Conservation (phyloP, 2,113 vertebrate genomes). For the Eurystomus gularis region DNA sequence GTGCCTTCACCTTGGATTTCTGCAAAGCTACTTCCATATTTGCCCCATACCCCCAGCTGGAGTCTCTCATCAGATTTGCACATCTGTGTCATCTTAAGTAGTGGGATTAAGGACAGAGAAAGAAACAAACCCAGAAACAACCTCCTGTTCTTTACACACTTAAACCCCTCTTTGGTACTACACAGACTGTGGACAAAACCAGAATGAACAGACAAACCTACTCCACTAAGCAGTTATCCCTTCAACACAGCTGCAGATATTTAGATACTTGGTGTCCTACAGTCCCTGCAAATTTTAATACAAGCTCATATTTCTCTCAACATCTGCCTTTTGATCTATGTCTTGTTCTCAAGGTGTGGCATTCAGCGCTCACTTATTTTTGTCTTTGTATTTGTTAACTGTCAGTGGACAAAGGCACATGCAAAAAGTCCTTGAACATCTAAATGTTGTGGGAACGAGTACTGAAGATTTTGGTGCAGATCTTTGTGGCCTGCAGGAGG, state of each 20-base stretch:
- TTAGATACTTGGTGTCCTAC: background rate
- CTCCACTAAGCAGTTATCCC: background rate
- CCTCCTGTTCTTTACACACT: background rate
- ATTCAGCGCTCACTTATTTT: background rate
- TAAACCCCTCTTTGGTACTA: background rate
- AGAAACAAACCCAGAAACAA: background rate
- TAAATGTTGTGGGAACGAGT: background rate
- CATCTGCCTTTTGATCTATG: background rate
- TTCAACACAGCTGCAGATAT: background rate
- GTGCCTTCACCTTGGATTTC: background rate
- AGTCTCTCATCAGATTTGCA: background rate
- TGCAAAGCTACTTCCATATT: background rate
- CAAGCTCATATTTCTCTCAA: background rate
- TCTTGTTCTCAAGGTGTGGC: background rate
- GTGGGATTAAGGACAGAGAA: background rate
- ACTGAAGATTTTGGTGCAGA: background rate
- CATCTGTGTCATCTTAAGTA: background rate
- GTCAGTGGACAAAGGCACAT: background rate
- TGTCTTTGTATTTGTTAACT: background rate
- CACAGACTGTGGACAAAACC: background rate
- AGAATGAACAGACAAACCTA: background rate
- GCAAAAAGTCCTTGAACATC: background rate
- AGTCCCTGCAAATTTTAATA: background rate
- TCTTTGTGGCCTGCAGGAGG: background rate
- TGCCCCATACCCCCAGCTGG: background rate